Percentiles rank a stretch among this genome's conserved stretches.
phyloP scores from a whole-genome alignment of 92 coral and sea anemone species.

The Bergia sp. region DNA sequence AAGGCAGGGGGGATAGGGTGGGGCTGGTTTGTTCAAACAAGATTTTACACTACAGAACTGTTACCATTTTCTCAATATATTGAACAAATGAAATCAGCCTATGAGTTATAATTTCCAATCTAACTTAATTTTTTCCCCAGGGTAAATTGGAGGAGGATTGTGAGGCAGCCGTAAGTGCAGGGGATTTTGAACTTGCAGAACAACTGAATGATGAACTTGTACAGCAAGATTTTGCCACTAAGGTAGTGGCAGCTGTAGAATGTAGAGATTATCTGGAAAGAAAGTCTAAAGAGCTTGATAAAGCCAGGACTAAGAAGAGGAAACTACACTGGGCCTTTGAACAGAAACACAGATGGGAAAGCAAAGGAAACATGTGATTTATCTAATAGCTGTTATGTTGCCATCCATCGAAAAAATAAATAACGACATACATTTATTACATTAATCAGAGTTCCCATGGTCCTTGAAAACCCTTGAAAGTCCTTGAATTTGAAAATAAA shows the following conservation, averaged over 20 bases:
- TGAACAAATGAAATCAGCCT: too few relatives aligned
- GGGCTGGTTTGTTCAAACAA: too few relatives aligned
- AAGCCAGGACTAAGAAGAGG: constrained; percentile 66
- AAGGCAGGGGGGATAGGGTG: too few relatives aligned
- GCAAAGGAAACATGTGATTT: constrained; percentile 93
- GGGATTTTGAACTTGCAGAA: constrained; percentile 75
- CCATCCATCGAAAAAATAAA: too few relatives aligned
- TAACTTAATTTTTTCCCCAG: constrained; percentile 21
- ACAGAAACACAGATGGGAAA: constrained; percentile 98
- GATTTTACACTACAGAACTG: too few relatives aligned
- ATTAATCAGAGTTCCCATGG: too few relatives aligned
- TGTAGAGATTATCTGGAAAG: constrained; percentile 78
- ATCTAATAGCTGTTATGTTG: too few relatives aligned
- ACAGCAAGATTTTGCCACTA: constrained; percentile 69
- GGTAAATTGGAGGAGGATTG: constrained; percentile 62
- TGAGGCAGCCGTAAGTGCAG: constrained; percentile 71
- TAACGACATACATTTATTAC: too few relatives aligned
- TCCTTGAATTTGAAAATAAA: too few relatives aligned
- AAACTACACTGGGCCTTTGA: constrained; percentile 97
- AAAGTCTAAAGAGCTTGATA: constrained; percentile 67
- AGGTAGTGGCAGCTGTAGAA: constrained; percentile 71
- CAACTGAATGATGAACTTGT: constrained; percentile 70
- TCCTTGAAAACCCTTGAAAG: too few relatives aligned
- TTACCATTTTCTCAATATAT: too few relatives aligned
- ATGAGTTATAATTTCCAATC: too few relatives aligned